Evolutionary conservation across 2,797 vertebrate species (phyloP).

Genomic region (Melopsittacus undulatus): DNA sequence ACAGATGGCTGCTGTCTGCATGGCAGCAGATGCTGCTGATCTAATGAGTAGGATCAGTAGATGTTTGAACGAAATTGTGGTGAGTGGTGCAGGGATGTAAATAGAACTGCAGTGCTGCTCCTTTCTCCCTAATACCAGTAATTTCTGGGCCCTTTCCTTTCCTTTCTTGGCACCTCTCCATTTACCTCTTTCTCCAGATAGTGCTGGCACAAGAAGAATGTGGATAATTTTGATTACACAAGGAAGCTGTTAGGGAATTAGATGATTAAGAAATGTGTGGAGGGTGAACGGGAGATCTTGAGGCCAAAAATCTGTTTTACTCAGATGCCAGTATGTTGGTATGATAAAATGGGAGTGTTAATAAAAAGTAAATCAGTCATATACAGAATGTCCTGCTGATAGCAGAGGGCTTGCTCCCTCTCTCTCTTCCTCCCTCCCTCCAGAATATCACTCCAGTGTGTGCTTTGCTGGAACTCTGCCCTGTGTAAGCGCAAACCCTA

Average conservation of each 20-base stretch:
- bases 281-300: not conserved
- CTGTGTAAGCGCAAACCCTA: fast-evolving
- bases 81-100: not conserved
- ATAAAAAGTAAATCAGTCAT: not conserved
- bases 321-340: not conserved
- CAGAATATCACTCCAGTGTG: fast-evolving
- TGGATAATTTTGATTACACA: not conserved
- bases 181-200: not conserved
- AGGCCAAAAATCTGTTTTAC: not conserved
- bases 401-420: not conserved
- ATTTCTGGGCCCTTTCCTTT: not conserved
- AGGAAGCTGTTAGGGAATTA: not conserved
- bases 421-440: not conserved
- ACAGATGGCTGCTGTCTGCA: slow-evolving; percentile 24
- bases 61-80: not conserved
- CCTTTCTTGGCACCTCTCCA: not conserved
- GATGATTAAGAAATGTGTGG: not conserved
- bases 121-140: not conserved
- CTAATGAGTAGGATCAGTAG: not conserved
- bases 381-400: not conserved
- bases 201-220: not conserved
- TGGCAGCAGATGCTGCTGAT: slow-evolving; percentile 9
- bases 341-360: not conserved
- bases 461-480: not conserved
- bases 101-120: not conserved